These are phyloP conservation scores for Babylonia areolata DNA, from an alignment of 1,140 invertebrate genomes.

Conservation along the genomic window DNA sequence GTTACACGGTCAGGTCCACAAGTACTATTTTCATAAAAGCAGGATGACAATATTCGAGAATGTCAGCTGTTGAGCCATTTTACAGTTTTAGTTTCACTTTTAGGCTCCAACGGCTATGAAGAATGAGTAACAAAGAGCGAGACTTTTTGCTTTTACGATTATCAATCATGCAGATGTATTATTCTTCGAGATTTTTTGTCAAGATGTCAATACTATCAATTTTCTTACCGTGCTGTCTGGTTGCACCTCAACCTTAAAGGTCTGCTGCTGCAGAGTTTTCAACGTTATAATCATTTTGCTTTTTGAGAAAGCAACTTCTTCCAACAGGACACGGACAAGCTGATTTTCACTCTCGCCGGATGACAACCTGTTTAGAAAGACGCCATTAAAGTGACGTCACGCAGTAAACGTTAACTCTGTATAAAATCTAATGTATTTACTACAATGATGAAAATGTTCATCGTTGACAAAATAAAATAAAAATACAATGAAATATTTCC, in stretches of 20 bases:
- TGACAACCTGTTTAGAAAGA: slow-evolving; percentile 36
- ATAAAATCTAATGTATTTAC: not conserved
- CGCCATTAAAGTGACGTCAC: slow-evolving; percentile 39
- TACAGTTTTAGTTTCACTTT: no score
- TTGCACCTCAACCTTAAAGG: slow-evolving; percentile 94
- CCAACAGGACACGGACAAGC: slow-evolving; percentile 9
- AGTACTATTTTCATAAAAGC: no score
- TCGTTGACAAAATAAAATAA: not conserved
- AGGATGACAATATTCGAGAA: no score
- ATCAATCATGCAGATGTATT: no score
- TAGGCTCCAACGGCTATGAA: no score
- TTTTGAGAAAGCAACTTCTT: not conserved
- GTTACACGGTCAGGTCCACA: no score
- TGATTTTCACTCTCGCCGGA: slow-evolving; percentile 30
- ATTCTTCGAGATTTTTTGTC: no score
- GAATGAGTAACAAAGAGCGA: no score
- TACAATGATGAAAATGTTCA: not conserved
- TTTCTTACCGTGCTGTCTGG: slow-evolving; percentile 85
- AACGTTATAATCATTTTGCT: slow-evolving; percentile 82
- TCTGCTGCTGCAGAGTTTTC: slow-evolving; percentile 95
- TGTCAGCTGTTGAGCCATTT: no score
- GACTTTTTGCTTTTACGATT: no score
- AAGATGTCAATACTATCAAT: no score
- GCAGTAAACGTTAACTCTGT: slow-evolving; percentile 25
- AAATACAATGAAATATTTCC: not conserved